Evolutionary conservation across 2,113 vertebrate species (phyloP).

Genomic region (Saimiri boliviensis): DNA sequence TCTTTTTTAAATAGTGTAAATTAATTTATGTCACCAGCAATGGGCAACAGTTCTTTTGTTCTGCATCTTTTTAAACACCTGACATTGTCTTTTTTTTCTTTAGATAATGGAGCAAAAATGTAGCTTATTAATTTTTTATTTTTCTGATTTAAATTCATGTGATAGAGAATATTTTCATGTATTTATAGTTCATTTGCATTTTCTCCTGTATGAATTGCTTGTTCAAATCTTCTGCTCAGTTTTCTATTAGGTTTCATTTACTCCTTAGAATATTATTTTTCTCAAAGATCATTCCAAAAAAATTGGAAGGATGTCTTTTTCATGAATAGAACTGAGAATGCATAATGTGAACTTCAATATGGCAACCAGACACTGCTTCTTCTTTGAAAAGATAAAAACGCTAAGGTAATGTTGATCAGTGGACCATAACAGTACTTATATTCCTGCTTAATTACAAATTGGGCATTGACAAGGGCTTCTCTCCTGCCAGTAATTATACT

Average conservation of each 20-base stretch:
- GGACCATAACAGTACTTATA: no score
- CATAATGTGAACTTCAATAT: neutral
- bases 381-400: neutral
- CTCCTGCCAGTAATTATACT: neutral
- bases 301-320: neutral
- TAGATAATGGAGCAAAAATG: neutral
- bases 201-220: neutral
- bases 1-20: neutral
- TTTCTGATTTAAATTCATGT: neutral
- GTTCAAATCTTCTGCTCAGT: neutral
- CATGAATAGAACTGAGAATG: neutral
- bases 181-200: neutral
- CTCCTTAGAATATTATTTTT: neutral
- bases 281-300: neutral
- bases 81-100: neutral
- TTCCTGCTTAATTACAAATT: neutral
- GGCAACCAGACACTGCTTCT: neutral
- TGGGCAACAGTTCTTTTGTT: neutral
- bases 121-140: neutral
- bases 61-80: neutral
- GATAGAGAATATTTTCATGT: neutral
- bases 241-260: neutral
- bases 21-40: neutral
- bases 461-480: neutral
- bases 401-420: neutral